Percentiles rank a stretch among this genome's conserved stretches.
phyloP scores from a whole-genome alignment of 1,140 invertebrate genomes.

The Homarus americanus region DNA sequence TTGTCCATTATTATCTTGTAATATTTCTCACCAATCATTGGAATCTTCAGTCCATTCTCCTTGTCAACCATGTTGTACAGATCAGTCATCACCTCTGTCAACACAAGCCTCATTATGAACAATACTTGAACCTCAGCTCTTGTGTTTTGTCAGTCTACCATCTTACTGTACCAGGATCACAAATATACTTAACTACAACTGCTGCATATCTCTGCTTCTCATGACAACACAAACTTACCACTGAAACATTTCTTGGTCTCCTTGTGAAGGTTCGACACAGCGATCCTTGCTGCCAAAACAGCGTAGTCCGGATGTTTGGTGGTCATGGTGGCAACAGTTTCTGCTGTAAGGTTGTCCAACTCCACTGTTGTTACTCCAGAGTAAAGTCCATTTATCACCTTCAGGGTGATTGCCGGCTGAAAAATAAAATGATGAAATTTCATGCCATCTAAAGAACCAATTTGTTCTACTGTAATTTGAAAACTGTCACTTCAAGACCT shows the following conservation, averaged over 20 bases:
- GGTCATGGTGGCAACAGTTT: conserved; percentile 97
- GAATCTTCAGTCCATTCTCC: conserved; percentile 84
- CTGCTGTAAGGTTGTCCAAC: conserved; percentile 97
- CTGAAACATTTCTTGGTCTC: conserved; percentile 95
- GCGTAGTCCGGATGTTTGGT: conserved; percentile 98
- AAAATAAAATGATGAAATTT: not conserved
- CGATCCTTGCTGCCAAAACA: conserved; percentile 95
- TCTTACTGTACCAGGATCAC: too few species aligned
- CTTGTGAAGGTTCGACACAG: conserved; percentile 98
- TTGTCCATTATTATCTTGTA: conserved; percentile 91
- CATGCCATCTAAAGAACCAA: too few species aligned
- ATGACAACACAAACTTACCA: too few species aligned
- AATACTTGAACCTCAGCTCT: too few species aligned
- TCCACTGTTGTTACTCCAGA: conserved; percentile 97
- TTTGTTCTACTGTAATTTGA: too few species aligned
- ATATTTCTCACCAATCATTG: conserved; percentile 92
- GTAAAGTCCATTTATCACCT: conserved; percentile 96
- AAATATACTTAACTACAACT: too few species aligned
- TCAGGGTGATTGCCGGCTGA: conserved; percentile 88
- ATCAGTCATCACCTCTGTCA: conserved; percentile 94
- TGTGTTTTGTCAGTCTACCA: too few species aligned
- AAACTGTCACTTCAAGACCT: not conserved
- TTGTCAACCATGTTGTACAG: conserved; percentile 88
- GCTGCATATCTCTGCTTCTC: too few species aligned
- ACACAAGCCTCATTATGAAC: not conserved